Evolutionary conservation across 2,113 vertebrate species (phyloP), one percentile per base, ranked within the genome.

Genomic region (Alectura lathami): DNA sequence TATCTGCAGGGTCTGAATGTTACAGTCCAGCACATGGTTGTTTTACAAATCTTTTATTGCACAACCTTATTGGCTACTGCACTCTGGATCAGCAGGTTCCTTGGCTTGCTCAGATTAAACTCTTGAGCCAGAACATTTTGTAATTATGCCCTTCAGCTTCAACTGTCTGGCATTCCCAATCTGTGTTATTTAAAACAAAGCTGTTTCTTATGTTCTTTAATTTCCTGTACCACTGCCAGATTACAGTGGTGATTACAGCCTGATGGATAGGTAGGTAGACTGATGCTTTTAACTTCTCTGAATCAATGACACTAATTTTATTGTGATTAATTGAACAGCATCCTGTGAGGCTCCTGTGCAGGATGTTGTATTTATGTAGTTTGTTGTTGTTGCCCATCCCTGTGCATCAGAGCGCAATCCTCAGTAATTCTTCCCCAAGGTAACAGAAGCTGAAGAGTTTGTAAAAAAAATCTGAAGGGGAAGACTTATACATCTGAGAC

Each of bases 251-350:
- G 95, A 96, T 94, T 95, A 84, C 47, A 85, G 89, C 68, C 95
- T 92, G 93, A 95, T 95, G 77, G 92, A 93, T 96, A 72, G 80
- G 70, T 75, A 87, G 94, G 88, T 84, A 84, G 79, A 74, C 83
- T 90, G 93, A 80, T 96, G 96, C 94, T 96, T 95, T 96, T 96
- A 97, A 97, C 96, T 94, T 94, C 89, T 93, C 89, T 51, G 47
- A 93, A 96, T 97, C 94, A 93, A 96, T 96, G 93, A 86, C 83
- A 51, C 87, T 96, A 93, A 93, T 96, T 96, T 95, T 96, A 96
- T 95, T 94, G 94, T 94, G 92, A 96, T 96, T 95, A 93, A 96
- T 91, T 91, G 92, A 83, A 76, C 43, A 77, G 60, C 79, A 90
- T 94, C 96, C 91, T 92, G 68, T 74, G 82, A 93, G 69, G 84